phyloP scores from a whole-genome alignment of 2,797 vertebrate species.

The Sylvia borin region DNA sequence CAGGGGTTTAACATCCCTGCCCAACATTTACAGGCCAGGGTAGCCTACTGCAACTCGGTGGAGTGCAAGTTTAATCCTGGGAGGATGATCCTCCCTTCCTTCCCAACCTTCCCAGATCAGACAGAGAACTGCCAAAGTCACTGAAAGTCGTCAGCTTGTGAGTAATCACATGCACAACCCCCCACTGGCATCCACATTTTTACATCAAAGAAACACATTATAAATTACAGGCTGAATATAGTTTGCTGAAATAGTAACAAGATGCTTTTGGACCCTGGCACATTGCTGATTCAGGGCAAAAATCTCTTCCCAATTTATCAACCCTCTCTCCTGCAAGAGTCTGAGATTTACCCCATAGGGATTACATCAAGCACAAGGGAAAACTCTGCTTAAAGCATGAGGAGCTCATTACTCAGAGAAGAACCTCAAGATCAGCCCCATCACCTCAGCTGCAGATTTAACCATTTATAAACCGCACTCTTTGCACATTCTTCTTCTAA shows the following conservation, averaged over 20 bases:
- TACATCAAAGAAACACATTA: not conserved
- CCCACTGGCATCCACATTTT: not conserved
- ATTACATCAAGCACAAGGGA: not conserved
- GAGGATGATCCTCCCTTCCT: not conserved
- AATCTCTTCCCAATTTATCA: not conserved
- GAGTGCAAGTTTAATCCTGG: not conserved
- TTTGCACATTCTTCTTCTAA: not conserved
- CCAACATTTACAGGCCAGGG: not conserved
- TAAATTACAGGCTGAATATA: not conserved
- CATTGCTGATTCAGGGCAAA: not conserved
- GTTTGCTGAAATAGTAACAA: not conserved
- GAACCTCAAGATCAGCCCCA: not conserved
- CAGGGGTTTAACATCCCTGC: not conserved
- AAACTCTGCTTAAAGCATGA: not conserved
- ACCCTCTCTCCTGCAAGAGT: not conserved
- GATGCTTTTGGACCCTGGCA: not conserved
- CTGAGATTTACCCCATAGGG: not conserved
- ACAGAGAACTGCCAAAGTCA: not conserved
- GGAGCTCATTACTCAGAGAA: not conserved
- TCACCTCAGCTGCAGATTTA: not conserved
- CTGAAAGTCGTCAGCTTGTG: not conserved
- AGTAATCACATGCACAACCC: not conserved
- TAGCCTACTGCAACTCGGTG: not conserved
- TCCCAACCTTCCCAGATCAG: not conserved
- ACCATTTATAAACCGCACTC: not conserved